A percentile compares a stretch with the other conserved stretches of the same genome.
phyloP scores from a whole-genome alignment of 2,113 vertebrate genomes.

The Donacobius atricapilla region DNA sequence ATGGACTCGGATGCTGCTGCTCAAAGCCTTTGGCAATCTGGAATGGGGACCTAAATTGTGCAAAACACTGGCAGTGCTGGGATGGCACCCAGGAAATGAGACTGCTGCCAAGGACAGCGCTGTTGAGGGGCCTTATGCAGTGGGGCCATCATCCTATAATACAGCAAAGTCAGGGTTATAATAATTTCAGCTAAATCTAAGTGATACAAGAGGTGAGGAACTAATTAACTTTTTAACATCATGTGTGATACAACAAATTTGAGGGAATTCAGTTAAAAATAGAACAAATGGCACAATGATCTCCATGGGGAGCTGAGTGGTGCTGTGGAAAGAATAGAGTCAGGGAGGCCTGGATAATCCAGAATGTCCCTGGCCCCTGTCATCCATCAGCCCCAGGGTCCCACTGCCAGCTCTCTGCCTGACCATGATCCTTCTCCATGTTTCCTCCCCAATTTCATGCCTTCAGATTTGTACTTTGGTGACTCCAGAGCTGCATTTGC shows the following conservation, averaged over 20 bases:
- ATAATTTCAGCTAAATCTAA: neutral
- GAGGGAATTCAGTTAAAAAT: neutral
- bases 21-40: fast-evolving
- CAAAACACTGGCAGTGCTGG: neutral
- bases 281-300: neutral
- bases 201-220: neutral
- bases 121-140: neutral
- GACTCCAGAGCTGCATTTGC: neutral
- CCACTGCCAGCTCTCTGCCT: neutral
- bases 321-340: neutral
- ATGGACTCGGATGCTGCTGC: neutral
- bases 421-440: neutral
- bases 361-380: neutral
- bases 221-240: neutral
- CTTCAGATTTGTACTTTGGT: neutral
- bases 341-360: neutral
- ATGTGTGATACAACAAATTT: fast-evolving
- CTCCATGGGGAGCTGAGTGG: neutral
- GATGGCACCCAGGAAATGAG: neutral
- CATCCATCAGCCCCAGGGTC: neutral
- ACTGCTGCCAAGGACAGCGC: fast-evolving
- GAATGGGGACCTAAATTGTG: neutral
- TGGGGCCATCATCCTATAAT: neutral
- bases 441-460: neutral
- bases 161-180: neutral